Percentiles rank a stretch among this genome's conserved stretches.
Evolutionary conservation across 2,888 invertebrate genomes (phyloP).

Genomic region (Ennomos quercinarius): DNA sequence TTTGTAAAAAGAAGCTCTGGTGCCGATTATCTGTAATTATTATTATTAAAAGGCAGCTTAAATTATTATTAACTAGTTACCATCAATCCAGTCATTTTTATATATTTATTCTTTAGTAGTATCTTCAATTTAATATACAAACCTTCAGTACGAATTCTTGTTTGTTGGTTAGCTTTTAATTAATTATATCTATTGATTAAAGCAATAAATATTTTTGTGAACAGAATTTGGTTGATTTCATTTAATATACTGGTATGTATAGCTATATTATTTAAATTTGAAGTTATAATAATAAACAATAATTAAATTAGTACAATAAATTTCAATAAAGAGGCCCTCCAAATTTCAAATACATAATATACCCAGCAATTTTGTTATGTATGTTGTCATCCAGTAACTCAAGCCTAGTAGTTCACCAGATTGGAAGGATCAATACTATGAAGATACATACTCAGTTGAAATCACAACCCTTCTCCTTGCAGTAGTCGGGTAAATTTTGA

Average conservation of each 20-base stretch:
- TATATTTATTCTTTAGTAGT: conserved; percentile 36
- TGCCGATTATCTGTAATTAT: not conserved
- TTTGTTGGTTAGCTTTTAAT: conserved; percentile 33
- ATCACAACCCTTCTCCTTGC: no score
- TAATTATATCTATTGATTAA: conserved; percentile 36
- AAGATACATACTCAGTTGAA: no score
- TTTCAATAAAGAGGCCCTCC: no score
- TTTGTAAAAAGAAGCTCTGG: not conserved
- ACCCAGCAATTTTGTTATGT: no score
- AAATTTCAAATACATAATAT: no score
- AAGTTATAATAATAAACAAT: no score
- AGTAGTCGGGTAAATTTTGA: no score
- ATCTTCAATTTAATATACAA: conserved; percentile 3
- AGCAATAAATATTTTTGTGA: conserved; percentile 54
- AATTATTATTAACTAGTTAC: conserved; percentile 52
- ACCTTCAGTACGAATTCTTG: conserved; percentile 45
- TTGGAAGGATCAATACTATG: no score
- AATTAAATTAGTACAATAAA: no score
- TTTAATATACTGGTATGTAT: conserved; percentile 9
- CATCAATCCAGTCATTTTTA: conserved; percentile 43
- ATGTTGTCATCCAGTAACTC: not conserved
- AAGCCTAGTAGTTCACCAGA: no score
- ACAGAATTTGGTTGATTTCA: conserved; percentile 23
- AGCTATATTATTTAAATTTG: no score
- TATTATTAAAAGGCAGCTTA: conserved; percentile 13